Conservation (phyloP, 2,797 vertebrate genomes). For the Octomys mimax region DNA sequence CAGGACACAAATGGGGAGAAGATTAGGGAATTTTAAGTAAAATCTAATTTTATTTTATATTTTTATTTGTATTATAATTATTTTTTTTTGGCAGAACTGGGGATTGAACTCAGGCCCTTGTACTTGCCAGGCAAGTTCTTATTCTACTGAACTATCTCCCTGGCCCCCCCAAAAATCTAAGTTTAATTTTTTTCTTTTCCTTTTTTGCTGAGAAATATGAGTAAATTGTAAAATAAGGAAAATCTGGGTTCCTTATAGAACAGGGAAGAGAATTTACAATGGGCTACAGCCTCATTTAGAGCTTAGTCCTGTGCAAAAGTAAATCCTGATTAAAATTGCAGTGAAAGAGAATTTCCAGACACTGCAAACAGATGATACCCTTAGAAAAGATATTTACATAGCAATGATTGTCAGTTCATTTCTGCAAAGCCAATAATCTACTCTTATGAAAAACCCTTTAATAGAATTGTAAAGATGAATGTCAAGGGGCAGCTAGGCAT, state of each 20-base stretch:
- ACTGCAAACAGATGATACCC: constrained; percentile 38
- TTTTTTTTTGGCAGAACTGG: no score
- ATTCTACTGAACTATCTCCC: no score
- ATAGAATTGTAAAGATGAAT: constrained; percentile 33
- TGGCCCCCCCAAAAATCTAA: no score
- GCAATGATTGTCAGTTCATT: constrained; percentile 50
- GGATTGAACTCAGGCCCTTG: no score
- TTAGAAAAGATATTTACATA: constrained; percentile 17
- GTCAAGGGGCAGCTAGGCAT: constrained; percentile 14
- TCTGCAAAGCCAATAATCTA: constrained; percentile 60
- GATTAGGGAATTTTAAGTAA: background rate
- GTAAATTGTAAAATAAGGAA: constrained; percentile 17
- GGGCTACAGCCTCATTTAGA: background rate
- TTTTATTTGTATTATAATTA: no score
- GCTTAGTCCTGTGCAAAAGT: background rate
- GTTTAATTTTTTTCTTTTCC: no score
- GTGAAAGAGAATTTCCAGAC: constrained; percentile 52
- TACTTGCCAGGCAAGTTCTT: no score
- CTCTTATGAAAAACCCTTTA: constrained; percentile 52
- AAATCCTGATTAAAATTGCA: constrained; percentile 40
- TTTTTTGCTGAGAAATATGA: background rate
- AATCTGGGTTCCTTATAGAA: background rate
- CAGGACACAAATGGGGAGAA: background rate
- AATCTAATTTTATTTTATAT: background rate
- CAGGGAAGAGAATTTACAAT: background rate